These are phyloP conservation scores for Eidolon helvum DNA, from an alignment of 2,113 vertebrate genomes.

Conservation along the genomic window DNA sequence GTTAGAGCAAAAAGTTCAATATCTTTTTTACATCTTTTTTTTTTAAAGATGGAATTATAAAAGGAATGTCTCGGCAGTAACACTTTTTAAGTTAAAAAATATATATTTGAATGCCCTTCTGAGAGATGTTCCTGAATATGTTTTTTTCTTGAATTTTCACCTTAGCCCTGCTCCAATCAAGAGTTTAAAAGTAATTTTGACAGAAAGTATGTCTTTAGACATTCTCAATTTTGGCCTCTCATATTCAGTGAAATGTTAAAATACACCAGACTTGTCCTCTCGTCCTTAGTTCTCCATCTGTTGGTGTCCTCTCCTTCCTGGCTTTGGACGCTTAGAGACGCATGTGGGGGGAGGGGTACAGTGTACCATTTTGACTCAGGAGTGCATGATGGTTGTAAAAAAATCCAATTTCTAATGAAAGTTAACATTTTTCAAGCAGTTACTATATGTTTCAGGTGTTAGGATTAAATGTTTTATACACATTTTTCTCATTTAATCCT, in stretches of 20 bases:
- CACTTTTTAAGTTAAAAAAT: background rate
- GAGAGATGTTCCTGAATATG: background rate
- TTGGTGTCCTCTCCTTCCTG: background rate
- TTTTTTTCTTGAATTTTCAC: background rate
- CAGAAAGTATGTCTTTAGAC: background rate
- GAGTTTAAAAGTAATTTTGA: background rate
- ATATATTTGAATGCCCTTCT: background rate
- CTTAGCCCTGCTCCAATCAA: background rate
- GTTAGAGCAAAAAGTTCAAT: background rate
- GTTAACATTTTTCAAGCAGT: background rate
- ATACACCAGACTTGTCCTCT: background rate
- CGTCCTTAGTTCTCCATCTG: background rate
- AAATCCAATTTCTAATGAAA: background rate
- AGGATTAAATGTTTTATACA: background rate
- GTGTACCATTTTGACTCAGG: background rate
- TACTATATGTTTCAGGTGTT: background rate
- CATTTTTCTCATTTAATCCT: background rate
- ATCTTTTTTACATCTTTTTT: background rate
- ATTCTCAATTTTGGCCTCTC: background rate
- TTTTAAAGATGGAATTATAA: background rate
- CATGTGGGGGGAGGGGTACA: background rate
- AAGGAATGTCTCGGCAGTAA: background rate
- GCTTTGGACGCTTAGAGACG: background rate
- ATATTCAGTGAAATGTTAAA: background rate
- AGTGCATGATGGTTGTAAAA: background rate